Evolutionary conservation across 2,797 vertebrate species (phyloP), one percentile per base, ranked within the genome.

Genomic region (Neostethus bicornis): DNA sequence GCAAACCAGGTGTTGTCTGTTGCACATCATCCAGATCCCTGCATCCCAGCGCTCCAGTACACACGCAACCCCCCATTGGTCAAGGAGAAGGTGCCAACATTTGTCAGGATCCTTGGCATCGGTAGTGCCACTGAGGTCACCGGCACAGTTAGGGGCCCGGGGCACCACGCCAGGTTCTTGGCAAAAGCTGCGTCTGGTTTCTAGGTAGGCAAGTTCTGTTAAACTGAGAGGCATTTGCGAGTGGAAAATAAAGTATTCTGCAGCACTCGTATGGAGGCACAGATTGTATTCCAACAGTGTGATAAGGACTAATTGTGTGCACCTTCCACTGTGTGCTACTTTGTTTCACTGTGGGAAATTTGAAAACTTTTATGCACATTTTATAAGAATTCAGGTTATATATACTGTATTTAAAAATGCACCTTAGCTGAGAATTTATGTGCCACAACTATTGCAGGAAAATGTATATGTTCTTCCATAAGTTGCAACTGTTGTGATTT

Each of bases 31-130:
- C 78, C 79, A 83, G 52, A 70, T 38, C 51, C 38, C 42, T 26
- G 25, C 45, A 32, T 7, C 10, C 39, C 21, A 1, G 23, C 52
- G 8, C 41, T 14, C 11, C 21, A 7, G 16, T 43, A 43, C 37
- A 52, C 44, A 70, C 23, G 59, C 51, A 76, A 63, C 72, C 75
- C 73, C 68, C 69, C 65, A 65, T 84, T 82, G 84, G 87, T 88
- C 67, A 73, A 84, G 80, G 84, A 86, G 86, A 90, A 80, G 84
- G 86, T 87, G 87, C 89, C 89, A 89, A 88, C 87, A 89, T 88
- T 90, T 87, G 84, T 89, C 86, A 89, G 78, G 87, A 86, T 90
- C 87, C 68, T 84, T 86, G 87, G 85, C 86, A 83, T 77, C 17
- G 61, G 68, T 28, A 64, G 72, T 88, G 84, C 85, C 82, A 83